Base-by-base conservation (phyloP, 1,140 invertebrate genomes). In the Temnothorax longispinosus region DNA sequence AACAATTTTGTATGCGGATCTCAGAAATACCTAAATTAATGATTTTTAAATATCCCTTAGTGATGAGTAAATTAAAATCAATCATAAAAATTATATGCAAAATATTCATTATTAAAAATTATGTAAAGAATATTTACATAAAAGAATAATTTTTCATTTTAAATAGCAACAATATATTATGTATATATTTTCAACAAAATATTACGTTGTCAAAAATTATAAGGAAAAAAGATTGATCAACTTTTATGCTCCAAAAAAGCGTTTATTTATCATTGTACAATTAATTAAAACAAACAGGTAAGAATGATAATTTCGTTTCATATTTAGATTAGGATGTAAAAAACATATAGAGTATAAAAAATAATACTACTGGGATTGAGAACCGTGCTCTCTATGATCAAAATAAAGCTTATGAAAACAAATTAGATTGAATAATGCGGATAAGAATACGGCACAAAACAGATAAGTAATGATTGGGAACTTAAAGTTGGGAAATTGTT, bases 11-110 rank as follows among this genome's bases (percentile, higher is more conserved):
- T 47, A 54, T 21, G 6, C n/a, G 6, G 2, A 74, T 32, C 32
- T 27, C 3, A 50, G 32, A 54, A 21, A 38, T 56, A 11, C 13
- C 4, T 54, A 54, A 54, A 72, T 72, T n/a, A 5, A 2, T n/a
- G 0, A n/a, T 27, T 27, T 27, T 1, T 27, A 76, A 58, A 27
- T 41, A 58, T 15, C 15, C 13, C 4, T 27, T 10, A 44, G 41
- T 10, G 10, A 44, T 8, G 47, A 77, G 2, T 62, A 0, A 60
- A 60, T 52, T 35, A 67, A 8, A 52, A 54, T 72, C n/a, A 3
- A 62, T 62, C 27, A 76, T 10, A 75, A 58, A 76, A 15, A 60
- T 18, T 76, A 50, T 32, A 77, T 44, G n/a, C 18, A 74, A 35
- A 52, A 32, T 60, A 32, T 60, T 44, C 10, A 47, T n/a, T 50